Conservation (phyloP, 2,797 vertebrate species). For the Clarias platycephalus region DNA sequence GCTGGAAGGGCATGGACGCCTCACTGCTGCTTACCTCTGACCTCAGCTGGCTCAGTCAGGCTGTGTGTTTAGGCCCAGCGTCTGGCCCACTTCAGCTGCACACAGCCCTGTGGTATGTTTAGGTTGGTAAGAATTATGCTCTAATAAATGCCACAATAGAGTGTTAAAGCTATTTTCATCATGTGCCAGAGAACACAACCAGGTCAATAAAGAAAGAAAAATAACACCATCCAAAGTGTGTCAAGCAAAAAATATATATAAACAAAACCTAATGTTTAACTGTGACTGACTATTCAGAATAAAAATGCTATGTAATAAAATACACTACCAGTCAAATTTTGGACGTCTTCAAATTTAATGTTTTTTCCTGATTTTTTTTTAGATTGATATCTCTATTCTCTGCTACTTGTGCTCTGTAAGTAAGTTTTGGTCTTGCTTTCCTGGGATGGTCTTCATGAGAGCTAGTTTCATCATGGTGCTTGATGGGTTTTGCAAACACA, state of each 20-base stretch:
- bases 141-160: not conserved
- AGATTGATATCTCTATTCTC: too few species aligned
- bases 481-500: too few species aligned
- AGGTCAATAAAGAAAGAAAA: not conserved
- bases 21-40: slow-evolving; percentile 14
- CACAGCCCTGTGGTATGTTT: not conserved
- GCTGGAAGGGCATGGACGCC: slow-evolving; percentile 1
- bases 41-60: not conserved
- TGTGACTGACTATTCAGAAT: not conserved
- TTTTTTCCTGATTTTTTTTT: too few species aligned
- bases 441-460: too few species aligned
- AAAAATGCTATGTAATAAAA: not conserved
- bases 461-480: too few species aligned
- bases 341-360: too few species aligned
- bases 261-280: not conserved
- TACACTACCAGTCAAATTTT: not conserved
- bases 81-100: not conserved
- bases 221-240: not conserved
- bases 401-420: too few species aligned
- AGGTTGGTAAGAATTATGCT: not conserved
- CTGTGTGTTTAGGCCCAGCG: not conserved
- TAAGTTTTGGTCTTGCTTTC: too few species aligned
- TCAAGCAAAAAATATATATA: not conserved
- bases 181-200: not conserved
- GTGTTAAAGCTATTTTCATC: slow-evolving; percentile 11